Conservation (phyloP, 2,888 invertebrate genomes). For the Hybos culiciformis region DNA sequence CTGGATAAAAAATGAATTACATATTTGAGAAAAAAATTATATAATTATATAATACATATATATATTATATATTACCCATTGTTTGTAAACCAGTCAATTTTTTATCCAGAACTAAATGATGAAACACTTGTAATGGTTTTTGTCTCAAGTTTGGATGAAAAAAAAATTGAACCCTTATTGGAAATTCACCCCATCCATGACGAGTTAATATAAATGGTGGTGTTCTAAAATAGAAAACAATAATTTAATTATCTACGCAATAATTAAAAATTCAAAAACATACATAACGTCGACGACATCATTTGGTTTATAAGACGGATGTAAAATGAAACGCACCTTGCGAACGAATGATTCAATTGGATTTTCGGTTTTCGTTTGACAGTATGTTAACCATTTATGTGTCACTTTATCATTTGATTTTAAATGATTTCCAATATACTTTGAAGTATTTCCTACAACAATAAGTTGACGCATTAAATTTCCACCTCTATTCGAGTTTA, state of each 20-base stretch:
- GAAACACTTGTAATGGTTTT: conserved; percentile 65
- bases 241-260: neutral
- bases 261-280: conserved; percentile 25
- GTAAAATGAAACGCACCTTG: conserved; percentile 65
- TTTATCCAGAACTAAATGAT: conserved; percentile 66
- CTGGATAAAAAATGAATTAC: too few relatives aligned
- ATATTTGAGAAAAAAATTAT: neutral
- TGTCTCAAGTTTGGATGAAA: conserved; percentile 57
- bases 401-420: conserved; percentile 51
- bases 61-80: conserved; percentile 39
- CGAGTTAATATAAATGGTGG: conserved; percentile 73
- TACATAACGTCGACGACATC: conserved; percentile 67
- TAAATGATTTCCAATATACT: conserved; percentile 59
- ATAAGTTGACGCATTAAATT: conserved; percentile 43
- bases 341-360: conserved; percentile 50
- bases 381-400: conserved; percentile 85
- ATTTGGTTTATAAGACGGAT: conserved; percentile 77
- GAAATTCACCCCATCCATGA: conserved; percentile 89
- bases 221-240: conserved; percentile 35
- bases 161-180: conserved; percentile 63
- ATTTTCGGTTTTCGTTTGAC: conserved; percentile 53
- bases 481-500: conserved; percentile 40
- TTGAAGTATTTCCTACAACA: conserved; percentile 60
- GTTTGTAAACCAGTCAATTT: conserved; percentile 74
- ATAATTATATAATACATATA: neutral